phyloP scores from a whole-genome alignment of 2,113 vertebrate species.

The Campylomormyrus tamandua region DNA sequence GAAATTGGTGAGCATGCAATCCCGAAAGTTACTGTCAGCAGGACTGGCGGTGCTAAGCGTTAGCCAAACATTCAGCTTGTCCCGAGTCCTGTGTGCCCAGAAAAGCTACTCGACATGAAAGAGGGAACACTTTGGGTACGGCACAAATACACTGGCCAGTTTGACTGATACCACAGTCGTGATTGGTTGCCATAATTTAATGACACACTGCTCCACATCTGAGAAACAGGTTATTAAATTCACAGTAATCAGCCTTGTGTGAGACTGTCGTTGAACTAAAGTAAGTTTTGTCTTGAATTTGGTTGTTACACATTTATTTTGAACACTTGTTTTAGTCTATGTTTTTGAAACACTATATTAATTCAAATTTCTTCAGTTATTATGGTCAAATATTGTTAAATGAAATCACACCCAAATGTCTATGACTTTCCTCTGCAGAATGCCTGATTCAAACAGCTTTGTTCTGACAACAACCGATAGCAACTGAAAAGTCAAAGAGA shows the following conservation, averaged over 20 bases:
- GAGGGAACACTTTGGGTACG: neutral
- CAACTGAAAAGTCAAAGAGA: neutral
- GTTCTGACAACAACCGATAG: neutral
- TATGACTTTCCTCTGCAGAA: conserved; percentile 29
- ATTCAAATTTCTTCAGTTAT: conserved; percentile 21
- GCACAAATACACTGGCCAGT: neutral
- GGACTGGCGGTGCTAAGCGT: neutral
- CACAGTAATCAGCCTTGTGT: neutral
- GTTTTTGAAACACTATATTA: neutral
- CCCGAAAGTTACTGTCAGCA: neutral
- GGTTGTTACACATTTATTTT: neutral
- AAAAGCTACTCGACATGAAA: neutral
- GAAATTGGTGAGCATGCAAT: neutral
- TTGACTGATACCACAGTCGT: neutral
- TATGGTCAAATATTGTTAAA: conserved; percentile 31
- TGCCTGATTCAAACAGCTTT: conserved; percentile 13
- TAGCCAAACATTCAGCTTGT: neutral
- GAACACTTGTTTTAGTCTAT: neutral
- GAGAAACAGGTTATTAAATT: neutral
- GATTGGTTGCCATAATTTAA: neutral
- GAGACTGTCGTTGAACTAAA: neutral
- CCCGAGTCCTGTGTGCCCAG: neutral
- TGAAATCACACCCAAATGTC: conserved; percentile 22
- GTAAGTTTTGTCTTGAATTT: neutral
- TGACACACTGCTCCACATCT: neutral